Conservation (phyloP, 2,888 invertebrate species). For the Acleris emargana region DNA sequence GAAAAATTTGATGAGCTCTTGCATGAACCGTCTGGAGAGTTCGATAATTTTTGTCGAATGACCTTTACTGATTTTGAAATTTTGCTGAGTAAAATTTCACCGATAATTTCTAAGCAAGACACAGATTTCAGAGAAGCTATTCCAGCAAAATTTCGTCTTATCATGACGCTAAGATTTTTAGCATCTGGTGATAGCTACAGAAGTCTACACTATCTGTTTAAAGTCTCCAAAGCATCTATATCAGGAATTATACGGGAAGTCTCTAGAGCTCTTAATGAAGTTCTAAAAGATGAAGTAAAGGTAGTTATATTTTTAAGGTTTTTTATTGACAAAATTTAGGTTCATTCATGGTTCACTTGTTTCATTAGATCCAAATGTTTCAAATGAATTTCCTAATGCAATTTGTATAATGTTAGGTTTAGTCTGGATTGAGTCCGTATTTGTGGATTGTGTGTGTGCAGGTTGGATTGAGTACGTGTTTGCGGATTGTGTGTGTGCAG, state of each 20-base stretch:
- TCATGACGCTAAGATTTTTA: constrained; percentile 48
- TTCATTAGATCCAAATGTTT: not conserved
- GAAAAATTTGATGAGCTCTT: constrained; percentile 15
- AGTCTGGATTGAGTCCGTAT: no score
- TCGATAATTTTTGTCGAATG: constrained; percentile 48
- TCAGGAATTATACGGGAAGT: constrained; percentile 48
- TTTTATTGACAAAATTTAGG: constrained; percentile 29
- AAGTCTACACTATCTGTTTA: constrained; percentile 45
- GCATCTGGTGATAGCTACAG: constrained; percentile 44
- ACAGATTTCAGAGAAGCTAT: constrained; percentile 25
- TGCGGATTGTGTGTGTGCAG: no score
- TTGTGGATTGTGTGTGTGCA: no score
- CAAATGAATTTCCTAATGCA: constrained; percentile 4
- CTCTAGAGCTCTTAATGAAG: constrained; percentile 46
- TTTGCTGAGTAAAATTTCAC: constrained; percentile 47
- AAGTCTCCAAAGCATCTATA: constrained; percentile 45
- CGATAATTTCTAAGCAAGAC: constrained; percentile 45
- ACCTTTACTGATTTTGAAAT: constrained; percentile 47
- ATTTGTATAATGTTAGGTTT: no score
- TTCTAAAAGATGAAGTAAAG: constrained; percentile 46
- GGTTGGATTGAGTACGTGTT: no score
- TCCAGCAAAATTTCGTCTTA: constrained; percentile 47
- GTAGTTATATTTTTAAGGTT: constrained; percentile 38
- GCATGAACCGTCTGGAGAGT: constrained; percentile 47
- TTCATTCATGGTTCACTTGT: constrained; percentile 39